These are phyloP conservation scores for Tamandua tetradactyla DNA, from an alignment of 2,797 vertebrate genomes.

Conservation along the genomic window DNA sequence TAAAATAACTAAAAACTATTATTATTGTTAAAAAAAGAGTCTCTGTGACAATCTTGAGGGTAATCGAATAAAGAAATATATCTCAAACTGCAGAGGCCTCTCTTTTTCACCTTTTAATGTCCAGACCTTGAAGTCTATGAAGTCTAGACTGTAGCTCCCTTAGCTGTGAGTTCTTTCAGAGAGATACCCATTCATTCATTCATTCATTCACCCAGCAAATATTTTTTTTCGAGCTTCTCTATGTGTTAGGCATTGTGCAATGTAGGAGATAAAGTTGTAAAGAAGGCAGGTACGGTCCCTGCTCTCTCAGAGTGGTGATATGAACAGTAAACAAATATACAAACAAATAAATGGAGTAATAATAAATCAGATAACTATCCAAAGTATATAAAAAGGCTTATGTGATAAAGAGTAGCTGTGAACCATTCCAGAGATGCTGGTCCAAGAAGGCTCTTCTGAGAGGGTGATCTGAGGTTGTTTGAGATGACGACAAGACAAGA, in stretches of 20 bases:
- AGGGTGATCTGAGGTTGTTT: neutral
- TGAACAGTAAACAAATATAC: neutral
- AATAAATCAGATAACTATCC: neutral
- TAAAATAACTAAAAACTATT: neutral
- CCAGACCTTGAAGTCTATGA: neutral
- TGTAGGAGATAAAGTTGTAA: neutral
- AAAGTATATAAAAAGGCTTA: neutral
- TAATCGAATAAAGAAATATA: neutral
- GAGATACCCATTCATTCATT: neutral
- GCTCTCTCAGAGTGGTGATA: neutral
- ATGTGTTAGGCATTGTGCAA: neutral
- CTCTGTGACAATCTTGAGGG: neutral
- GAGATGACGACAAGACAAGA: neutral
- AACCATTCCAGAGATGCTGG: neutral
- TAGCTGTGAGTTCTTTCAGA: neutral
- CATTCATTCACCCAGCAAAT: neutral
- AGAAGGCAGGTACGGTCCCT: neutral
- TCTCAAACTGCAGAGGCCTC: neutral
- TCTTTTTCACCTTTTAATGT: neutral
- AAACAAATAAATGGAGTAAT: neutral
- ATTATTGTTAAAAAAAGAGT: too few relatives aligned
- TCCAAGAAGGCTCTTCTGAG: neutral
- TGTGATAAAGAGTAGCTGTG: neutral
- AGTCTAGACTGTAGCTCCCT: neutral
- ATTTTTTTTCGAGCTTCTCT: neutral